Conservation (phyloP, 1,140 invertebrate species). For the Rhizoglyphus robini region DNA sequence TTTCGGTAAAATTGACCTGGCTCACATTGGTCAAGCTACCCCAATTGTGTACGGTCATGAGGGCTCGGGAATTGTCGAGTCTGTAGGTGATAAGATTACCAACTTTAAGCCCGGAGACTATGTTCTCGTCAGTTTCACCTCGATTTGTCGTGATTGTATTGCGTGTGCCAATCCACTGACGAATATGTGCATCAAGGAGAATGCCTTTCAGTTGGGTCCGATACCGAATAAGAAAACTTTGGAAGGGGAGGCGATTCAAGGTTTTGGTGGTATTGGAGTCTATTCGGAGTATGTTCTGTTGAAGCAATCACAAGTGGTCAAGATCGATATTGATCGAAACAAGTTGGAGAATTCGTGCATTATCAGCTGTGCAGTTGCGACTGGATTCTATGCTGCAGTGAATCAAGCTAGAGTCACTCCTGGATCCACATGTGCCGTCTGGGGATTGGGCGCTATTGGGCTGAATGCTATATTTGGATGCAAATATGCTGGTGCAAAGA, state of each 20-base stretch:
- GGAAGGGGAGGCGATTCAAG: neutral
- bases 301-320: neutral
- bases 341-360: neutral
- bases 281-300: neutral
- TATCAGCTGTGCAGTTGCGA: neutral
- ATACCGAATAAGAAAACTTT: neutral
- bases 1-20: slow-evolving; percentile 32
- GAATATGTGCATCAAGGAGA: slow-evolving; percentile 37
- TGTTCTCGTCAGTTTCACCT: slow-evolving; percentile 85
- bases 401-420: neutral
- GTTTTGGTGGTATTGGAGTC: neutral
- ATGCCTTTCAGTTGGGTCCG: slow-evolving; percentile 45
- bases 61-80: slow-evolving; percentile 3
- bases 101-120: slow-evolving; percentile 46
- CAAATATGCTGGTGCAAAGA: slow-evolving; percentile 36
- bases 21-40: too few relatives aligned
- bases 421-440: slow-evolving; percentile 31
- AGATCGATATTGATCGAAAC: neutral
- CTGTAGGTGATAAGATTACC: neutral
- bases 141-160: slow-evolving; percentile 91
- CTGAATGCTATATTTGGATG: slow-evolving; percentile 42
- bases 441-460: slow-evolving; percentile 45
- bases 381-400: slow-evolving; percentile 8
- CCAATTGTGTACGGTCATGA: slow-evolving; percentile 4
- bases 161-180: slow-evolving; percentile 3